Conservation (phyloP, 2,797 vertebrate genomes). For the Lophotriccus pileatus region DNA sequence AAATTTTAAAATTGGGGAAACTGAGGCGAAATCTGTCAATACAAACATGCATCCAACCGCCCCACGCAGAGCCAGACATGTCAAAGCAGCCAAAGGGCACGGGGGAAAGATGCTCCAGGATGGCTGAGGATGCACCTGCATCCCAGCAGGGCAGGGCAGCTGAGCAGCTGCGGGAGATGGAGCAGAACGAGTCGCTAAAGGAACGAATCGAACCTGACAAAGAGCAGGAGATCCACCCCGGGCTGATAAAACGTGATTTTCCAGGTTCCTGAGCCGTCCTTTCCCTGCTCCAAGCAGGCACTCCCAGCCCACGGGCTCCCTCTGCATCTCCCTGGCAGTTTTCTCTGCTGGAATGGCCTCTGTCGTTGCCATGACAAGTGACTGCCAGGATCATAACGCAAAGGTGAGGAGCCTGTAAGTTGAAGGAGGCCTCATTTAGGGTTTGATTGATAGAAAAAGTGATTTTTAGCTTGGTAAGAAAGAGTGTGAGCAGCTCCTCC, state of each 20-base stretch:
- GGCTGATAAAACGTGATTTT: not conserved
- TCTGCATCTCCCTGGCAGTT: not conserved
- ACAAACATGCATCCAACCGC: no score
- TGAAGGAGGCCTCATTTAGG: conserved; percentile 34
- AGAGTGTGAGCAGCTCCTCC: conserved; percentile 3
- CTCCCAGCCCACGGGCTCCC: not conserved
- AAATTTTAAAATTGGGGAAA: not conserved
- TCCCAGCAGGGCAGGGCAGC: not conserved
- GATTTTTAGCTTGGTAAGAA: conserved; percentile 31
- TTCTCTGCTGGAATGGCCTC: conserved; percentile 29
- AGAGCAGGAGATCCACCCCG: not conserved
- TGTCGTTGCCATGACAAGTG: conserved; percentile 39
- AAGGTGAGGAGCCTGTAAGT: conserved; percentile 48
- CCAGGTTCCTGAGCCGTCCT: not conserved
- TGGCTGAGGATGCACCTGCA: not conserved
- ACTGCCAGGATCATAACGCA: not conserved
- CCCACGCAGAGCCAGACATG: not conserved
- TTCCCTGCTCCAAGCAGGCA: not conserved
- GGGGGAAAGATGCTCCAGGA: not conserved
- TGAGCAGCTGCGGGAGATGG: not conserved
- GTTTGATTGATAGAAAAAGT: conserved; percentile 62
- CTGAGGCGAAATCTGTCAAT: not conserved
- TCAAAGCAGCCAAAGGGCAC: not conserved
- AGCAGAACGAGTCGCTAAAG: not conserved
- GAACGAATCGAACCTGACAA: not conserved